Conservation (phyloP, 2,888 invertebrate species). For the Aporophyla nigra region DNA sequence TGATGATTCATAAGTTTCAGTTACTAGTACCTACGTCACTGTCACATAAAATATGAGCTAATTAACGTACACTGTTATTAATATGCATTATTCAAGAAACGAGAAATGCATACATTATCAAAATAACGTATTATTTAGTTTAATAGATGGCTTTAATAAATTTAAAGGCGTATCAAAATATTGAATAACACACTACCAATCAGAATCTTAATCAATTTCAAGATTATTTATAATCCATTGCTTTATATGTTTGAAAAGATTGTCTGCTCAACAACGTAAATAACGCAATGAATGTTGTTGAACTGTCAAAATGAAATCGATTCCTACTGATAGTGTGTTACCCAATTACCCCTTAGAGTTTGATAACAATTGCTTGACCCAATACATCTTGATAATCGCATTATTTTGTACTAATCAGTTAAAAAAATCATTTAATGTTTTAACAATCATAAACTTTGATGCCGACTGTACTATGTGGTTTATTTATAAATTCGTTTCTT, state of each 20-base stretch:
- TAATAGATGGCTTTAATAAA: not conserved
- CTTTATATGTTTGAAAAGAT: no score
- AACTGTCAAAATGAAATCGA: no score
- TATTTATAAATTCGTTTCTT: conserved; percentile 18
- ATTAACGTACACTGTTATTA: not conserved
- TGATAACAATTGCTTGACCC: no score
- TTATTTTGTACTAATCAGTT: no score
- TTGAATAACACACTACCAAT: not conserved
- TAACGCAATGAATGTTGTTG: no score
- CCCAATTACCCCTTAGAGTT: no score
- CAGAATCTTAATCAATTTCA: no score
- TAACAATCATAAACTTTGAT: not conserved
- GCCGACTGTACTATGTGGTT: not conserved
- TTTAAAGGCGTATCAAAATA: not conserved
- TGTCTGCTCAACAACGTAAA: no score
- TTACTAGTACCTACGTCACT: conserved; percentile 14
- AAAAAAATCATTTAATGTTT: not conserved
- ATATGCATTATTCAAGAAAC: conserved; percentile 17
- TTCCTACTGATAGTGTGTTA: no score
- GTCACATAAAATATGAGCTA: conserved; percentile 21
- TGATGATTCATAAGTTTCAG: conserved; percentile 41
- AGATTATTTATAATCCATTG: no score
- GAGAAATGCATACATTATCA: not conserved
- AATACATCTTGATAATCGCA: no score
- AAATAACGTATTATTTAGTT: not conserved